phyloP scores from a whole-genome alignment of 1,140 invertebrate species.

The Macrostomum lignano region DNA sequence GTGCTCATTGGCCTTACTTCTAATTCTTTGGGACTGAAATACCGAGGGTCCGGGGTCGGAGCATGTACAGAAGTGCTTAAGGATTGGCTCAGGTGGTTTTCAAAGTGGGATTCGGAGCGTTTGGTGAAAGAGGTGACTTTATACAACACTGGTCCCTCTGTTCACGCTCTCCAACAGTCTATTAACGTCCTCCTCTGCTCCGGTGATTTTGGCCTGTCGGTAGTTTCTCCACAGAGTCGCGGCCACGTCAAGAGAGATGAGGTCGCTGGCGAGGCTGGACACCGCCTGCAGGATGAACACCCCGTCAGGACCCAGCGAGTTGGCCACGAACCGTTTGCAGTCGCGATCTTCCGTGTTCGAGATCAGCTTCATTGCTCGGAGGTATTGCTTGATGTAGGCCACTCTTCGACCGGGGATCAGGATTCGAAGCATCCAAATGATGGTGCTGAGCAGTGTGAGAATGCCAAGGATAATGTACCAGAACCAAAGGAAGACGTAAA shows the following conservation, averaged over 20 bases:
- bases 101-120: too few relatives aligned
- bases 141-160: too few relatives aligned
- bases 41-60: too few relatives aligned
- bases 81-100: too few relatives aligned
- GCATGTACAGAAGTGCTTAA: too few relatives aligned
- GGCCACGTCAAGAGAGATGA: conserved; percentile 9
- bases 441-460: conserved; percentile 24
- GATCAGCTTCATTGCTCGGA: conserved; percentile 13
- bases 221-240: conserved; percentile 6
- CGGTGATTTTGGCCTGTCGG: conserved; percentile 6
- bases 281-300: conserved; percentile 10
- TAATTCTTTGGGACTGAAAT: too few relatives aligned
- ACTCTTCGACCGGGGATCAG: conserved; percentile 13
- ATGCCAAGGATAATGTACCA: conserved; percentile 32
- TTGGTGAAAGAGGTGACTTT: too few relatives aligned
- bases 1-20: too few relatives aligned
- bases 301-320: conserved; percentile 8
- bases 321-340: conserved; percentile 4
- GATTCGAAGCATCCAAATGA: conserved; percentile 16
- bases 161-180: conserved; percentile 1
- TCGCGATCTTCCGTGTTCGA: conserved; percentile 8
- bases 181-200: conserved; percentile 6
- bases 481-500: conserved; percentile 33
- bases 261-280: conserved; percentile 9
- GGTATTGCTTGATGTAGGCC: conserved; percentile 24